phyloP scores from a whole-genome alignment of 2,888 invertebrate species.

The Lasioglossum oenotherae region DNA sequence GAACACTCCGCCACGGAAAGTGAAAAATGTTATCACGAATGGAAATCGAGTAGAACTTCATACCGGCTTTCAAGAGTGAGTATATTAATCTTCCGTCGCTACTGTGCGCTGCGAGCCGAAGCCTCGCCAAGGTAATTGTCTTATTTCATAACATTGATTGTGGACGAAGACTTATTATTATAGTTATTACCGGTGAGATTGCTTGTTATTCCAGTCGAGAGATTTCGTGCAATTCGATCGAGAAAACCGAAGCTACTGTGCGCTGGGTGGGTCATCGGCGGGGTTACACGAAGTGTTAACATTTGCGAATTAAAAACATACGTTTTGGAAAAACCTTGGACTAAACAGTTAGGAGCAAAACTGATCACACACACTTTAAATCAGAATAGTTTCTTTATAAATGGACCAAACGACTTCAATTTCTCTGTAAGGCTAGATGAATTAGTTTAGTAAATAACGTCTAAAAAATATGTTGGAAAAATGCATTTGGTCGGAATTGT shows the following conservation, averaged over 20 bases:
- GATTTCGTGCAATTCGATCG: neutral
- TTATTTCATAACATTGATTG: slow-evolving; percentile 16
- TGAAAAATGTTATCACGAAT: slow-evolving; percentile 57
- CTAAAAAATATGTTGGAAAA: no score
- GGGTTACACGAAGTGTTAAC: no score
- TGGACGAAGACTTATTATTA: slow-evolving; percentile 5
- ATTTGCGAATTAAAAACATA: no score
- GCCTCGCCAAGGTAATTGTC: slow-evolving; percentile 3
- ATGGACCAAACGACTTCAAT: no score
- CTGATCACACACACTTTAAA: no score
- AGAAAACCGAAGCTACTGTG: neutral
- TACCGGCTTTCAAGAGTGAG: slow-evolving; percentile 30
- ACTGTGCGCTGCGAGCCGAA: slow-evolving; percentile 11
- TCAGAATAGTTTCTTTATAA: no score
- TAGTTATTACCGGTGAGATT: slow-evolving; percentile 4
- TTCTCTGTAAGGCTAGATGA: no score
- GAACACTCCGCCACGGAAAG: slow-evolving; percentile 44
- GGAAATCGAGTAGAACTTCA: slow-evolving; percentile 39
- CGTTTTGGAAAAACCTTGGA: no score
- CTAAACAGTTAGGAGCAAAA: no score
- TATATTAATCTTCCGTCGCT: slow-evolving; percentile 45
- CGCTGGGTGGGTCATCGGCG: neutral
- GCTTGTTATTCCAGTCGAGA: neutral
- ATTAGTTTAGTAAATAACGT: no score
- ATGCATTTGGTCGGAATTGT: no score